A percentile compares a stretch with the other conserved stretches of the same genome.
phyloP scores from a whole-genome alignment of 1,140 invertebrate species.

The Megalopta genalis region DNA sequence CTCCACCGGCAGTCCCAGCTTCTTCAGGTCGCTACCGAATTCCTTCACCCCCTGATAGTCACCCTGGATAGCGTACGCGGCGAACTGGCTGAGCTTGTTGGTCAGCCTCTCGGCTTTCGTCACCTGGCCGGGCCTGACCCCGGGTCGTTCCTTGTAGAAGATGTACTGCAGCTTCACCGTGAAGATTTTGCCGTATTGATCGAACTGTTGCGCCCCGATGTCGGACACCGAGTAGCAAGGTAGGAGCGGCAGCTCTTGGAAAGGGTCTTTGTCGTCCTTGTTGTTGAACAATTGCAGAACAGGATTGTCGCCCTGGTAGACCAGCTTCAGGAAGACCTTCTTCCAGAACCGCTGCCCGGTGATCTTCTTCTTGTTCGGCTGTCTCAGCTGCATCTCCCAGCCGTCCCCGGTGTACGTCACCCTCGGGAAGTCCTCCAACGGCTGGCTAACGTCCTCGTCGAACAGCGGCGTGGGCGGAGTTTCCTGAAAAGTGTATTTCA shows the following conservation, averaged over 20 bases:
- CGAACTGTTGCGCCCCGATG: constrained; percentile 97
- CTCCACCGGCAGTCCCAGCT: constrained; percentile 97
- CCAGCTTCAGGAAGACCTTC: constrained; percentile 93
- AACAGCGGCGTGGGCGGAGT: constrained; percentile 95
- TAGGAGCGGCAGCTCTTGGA: constrained; percentile 95
- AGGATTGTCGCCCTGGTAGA: constrained; percentile 89
- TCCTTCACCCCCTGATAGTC: constrained; percentile 96
- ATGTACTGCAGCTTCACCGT: constrained; percentile 99
- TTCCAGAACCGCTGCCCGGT: constrained; percentile 99
- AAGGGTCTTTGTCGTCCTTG: constrained; percentile 92
- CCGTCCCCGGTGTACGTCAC: constrained; percentile 90
- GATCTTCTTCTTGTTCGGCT: constrained; percentile 99
- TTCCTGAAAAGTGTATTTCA: constrained; percentile 79
- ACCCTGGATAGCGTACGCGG: constrained; percentile 95
- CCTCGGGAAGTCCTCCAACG: constrained; percentile 94
- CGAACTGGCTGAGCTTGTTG: constrained; percentile 95
- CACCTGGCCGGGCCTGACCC: constrained; percentile 97
- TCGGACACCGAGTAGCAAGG: constrained; percentile 96
- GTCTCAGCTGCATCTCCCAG: constrained; percentile 97
- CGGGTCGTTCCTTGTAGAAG: constrained; percentile 98
- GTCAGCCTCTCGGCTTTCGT: constrained; percentile 95
- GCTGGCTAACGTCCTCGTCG: constrained; percentile 96
- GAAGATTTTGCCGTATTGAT: constrained; percentile 99
- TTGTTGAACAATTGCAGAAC: constrained; percentile 92
- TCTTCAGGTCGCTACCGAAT: constrained; percentile 94